Conservation (phyloP, 2,113 vertebrate species). For the Anser cygnoides region DNA sequence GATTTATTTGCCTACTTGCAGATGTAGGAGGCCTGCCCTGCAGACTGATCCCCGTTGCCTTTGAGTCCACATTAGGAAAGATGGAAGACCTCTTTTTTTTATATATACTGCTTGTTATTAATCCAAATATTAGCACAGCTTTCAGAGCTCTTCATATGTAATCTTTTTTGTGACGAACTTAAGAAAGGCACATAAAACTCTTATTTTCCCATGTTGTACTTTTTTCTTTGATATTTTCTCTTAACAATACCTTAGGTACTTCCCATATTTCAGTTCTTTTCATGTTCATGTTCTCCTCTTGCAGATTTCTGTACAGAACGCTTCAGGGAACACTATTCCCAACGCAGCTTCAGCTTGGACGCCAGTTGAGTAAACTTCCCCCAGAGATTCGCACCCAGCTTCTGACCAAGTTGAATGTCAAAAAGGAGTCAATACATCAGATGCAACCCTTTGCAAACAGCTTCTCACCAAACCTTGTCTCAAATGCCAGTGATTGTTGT, state of each 20-base stretch:
- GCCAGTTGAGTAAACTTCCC: constrained; percentile 81
- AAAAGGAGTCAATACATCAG: constrained; percentile 3
- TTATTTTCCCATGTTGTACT: not conserved
- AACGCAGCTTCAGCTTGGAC: constrained; percentile 88
- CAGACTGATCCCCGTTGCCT: not conserved
- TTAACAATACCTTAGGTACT: not conserved
- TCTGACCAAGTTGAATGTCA: constrained; percentile 45
- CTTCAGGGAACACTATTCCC: constrained; percentile 91
- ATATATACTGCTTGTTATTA: not conserved
- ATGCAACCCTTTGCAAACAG: not conserved
- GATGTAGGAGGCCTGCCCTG: not conserved
- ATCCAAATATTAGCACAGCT: not conserved
- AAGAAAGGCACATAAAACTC: not conserved
- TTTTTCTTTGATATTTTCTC: not conserved
- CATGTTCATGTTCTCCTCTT: not conserved
- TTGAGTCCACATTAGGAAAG: not conserved
- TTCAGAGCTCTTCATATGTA: not conserved
- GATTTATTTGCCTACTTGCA: not conserved
- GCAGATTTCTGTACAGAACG: constrained; percentile 90
- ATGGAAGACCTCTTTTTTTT: not conserved
- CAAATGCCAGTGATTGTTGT: not conserved
- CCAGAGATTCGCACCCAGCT: constrained; percentile 72
- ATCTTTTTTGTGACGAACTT: not conserved
- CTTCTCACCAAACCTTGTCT: not conserved
- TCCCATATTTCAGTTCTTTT: not conserved